Base-by-base conservation (phyloP, 1,140 invertebrate genomes). In the Ostrea denselamellosa region DNA sequence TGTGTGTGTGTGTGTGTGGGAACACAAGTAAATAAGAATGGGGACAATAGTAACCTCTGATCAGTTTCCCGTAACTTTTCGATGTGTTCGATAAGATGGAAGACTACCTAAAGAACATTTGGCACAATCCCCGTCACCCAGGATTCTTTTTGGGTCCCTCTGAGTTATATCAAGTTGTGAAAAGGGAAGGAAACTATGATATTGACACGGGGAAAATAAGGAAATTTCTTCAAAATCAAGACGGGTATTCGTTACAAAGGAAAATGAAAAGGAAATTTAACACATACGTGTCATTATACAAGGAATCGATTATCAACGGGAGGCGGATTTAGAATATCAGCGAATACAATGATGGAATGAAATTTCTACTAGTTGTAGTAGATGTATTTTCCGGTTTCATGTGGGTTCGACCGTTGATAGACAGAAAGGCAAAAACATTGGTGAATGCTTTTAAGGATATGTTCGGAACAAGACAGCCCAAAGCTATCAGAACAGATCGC, bases 321-420 rank as follows among this genome's bases (percentile, higher is more conserved):
- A 88, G 10, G 87, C 87, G 12, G 87, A 88, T 53, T 8, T 25
- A 56, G 68, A 82, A 77, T 2, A 5, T 85, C 8, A 85, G 83
- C 12, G 25, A 77, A 62, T 65, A 83, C 58, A 88, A 82, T 28
- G 56, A 82, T 14, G 87, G 77, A 3, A 17, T 82, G 14, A 81
- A 83, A 25, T 88, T 85, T 65, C 34, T 86, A n/a, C 56, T 88
- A 8, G 65, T 85, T 5, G 51, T 85, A 28, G 44, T 89, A 8
- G 89, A 91, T 53, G 87, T 90, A 10, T 88, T 91, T 56, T 89
- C 84, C 25, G 22, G 86, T 8, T 86, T 86, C 62, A 44, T 89
- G 22, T 88, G 87, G 87, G 87, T 89, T 0, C 8, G 65, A 77
- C 86, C 88, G 19, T 56, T 90, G 44, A 86, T 88, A 86, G 54